Conservation (phyloP, 2,797 vertebrate genomes). For the Typhlichthys subterraneus region DNA sequence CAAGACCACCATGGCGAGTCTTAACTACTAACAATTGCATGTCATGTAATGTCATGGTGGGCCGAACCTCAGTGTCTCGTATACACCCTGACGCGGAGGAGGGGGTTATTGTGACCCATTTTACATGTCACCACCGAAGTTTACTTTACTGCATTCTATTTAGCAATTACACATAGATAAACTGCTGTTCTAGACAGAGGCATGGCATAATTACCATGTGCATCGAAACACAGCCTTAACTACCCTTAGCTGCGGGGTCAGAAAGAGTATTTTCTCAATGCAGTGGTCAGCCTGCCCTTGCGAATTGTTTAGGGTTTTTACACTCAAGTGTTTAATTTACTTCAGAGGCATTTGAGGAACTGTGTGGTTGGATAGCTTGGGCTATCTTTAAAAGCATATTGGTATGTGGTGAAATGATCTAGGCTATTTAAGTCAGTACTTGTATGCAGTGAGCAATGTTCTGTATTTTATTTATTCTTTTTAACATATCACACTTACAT, state of each 20-base stretch:
- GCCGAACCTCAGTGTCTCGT: slow-evolving; percentile 14
- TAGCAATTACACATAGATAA: neutral
- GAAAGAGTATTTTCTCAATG: neutral
- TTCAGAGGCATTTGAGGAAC: no score
- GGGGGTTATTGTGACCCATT: slow-evolving; percentile 9
- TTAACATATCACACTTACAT: no score
- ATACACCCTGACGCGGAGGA: slow-evolving; percentile 6
- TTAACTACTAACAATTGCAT: neutral
- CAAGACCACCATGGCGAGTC: no score
- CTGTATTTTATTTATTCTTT: no score
- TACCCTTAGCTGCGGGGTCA: neutral
- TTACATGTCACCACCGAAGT: slow-evolving; percentile 15
- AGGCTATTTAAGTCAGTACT: no score
- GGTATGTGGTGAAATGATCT: no score
- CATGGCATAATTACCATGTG: slow-evolving; percentile 1
- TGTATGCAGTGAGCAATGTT: no score
- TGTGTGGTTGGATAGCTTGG: no score
- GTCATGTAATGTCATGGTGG: slow-evolving; percentile 16
- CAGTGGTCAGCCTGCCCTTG: slow-evolving; percentile 5
- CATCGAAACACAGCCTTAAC: neutral
- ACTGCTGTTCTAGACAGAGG: neutral
- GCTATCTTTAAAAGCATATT: no score
- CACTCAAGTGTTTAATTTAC: slow-evolving; percentile 7
- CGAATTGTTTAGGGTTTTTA: slow-evolving; percentile 14
- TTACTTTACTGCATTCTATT: neutral